Evolutionary conservation across 2,113 vertebrate genomes (phyloP), one percentile per base, ranked within the genome.

Genomic region (Danionella cerebrum): DNA sequence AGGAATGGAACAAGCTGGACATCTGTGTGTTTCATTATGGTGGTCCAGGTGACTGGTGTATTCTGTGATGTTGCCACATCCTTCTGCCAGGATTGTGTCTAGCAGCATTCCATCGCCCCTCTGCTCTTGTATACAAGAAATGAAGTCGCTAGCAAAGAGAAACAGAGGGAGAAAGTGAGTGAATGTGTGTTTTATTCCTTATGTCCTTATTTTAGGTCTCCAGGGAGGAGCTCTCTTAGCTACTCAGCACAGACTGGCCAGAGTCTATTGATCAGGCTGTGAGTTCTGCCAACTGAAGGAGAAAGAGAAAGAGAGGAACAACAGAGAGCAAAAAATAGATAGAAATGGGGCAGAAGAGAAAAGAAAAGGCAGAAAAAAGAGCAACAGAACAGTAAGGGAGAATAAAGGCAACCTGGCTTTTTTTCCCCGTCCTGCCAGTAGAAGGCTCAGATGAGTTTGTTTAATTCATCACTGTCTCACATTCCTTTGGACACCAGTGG

Each of bases 201-300:
- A 66, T 82, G 78, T 82, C 82, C 82, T 83, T 84, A 83, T 83
- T 83, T 76, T 80, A 67, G 70, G 55, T 73, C 80, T 65, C 77
- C 35, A 55, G 75, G 78, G 78, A 78, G 69, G 45, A 69, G 68
- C 65, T 69, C 54, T 8, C 41, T 33, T 42, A 72, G 55, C 65
- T 79, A 52, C 77, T 70, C 76, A 76, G 81, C 79, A 79, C 77
- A 82, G 77, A 75, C 79, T 70, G 72, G 74, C 78, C 85, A 73
- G 70, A 80, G 76, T 80, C 69, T 84, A 83, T 87, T 82, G 83
- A 85, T 85, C 82, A 80, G 76, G 65, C 74, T 66, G 44, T 79
- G 78, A 84, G 80, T 83, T 79, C 82, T 82, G 76, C 77, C 78
- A 80, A 66, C 69, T 73, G 76, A 81, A 48, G 51, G 42, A 45